These are phyloP conservation scores for Myotis findleyi DNA, from an alignment of 2,797 vertebrate genomes.

Conservation along the genomic window DNA sequence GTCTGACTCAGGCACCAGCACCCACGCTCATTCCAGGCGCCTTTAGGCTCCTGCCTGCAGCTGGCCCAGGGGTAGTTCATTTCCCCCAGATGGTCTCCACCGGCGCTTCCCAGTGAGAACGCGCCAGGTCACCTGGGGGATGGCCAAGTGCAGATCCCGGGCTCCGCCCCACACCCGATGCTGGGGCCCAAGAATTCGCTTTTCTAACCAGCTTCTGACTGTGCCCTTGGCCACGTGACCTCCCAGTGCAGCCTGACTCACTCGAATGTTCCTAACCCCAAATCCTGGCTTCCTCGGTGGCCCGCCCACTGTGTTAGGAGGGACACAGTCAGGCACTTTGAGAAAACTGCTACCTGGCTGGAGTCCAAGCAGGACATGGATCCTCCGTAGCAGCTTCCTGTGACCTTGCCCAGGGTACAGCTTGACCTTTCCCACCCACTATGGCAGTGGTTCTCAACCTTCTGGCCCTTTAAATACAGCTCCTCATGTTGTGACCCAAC, in stretches of 20 bases:
- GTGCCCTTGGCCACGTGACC: not conserved
- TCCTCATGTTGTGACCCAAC: too few relatives aligned
- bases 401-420: not conserved
- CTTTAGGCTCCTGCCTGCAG: not conserved
- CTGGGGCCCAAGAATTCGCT: not conserved
- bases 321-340: not conserved
- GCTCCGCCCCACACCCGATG: not conserved
- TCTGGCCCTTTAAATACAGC: too few relatives aligned
- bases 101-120: fast-evolving
- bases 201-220: not conserved
- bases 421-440: not conserved
- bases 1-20: not conserved
- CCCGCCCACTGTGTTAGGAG: not conserved
- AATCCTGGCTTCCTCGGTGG: fast-evolving
- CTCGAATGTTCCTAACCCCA: not conserved
- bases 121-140: not conserved
- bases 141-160: not conserved
- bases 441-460: too few relatives aligned
- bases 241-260: not conserved
- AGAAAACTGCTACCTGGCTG: not conserved
- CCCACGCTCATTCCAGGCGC: fast-evolving
- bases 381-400: not conserved
- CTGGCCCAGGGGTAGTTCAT: not conserved
- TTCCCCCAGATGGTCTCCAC: fast-evolving
- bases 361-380: not conserved